Percentiles rank a stretch among this genome's conserved stretches.
These are phyloP conservation scores for Gadus chalcogrammus DNA, from an alignment of 2,113 vertebrate species.

Conservation along the genomic window DNA sequence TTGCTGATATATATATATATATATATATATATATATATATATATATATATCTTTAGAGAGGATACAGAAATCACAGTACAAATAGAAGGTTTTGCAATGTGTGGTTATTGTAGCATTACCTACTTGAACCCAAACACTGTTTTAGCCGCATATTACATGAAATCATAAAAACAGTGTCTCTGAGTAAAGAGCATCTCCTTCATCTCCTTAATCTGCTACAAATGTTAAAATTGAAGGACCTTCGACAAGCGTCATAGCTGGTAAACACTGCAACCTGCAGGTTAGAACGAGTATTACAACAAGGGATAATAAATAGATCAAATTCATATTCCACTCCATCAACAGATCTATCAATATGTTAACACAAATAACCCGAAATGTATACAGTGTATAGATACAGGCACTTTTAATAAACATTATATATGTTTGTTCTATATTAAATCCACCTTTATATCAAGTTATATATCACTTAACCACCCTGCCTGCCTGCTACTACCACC, in stretches of 20 bases:
- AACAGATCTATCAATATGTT: not conserved
- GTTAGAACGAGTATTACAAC: conserved; percentile 18
- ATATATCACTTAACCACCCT: not conserved
- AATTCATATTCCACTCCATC: too few species aligned
- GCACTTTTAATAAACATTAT: not conserved
- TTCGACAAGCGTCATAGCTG: not conserved
- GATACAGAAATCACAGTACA: too few species aligned
- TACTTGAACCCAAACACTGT: too few species aligned
- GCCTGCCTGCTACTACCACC: not conserved
- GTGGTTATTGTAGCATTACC: not conserved
- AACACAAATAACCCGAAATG: not conserved
- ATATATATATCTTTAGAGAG: too few species aligned
- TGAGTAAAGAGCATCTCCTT: not conserved
- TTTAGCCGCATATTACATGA: too few species aligned
- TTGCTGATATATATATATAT: too few species aligned
- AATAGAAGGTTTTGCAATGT: not conserved
- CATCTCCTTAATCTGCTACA: not conserved
- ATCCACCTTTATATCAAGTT: conserved; percentile 4
- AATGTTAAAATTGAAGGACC: not conserved
- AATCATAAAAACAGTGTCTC: too few species aligned
- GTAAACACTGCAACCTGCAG: conserved; percentile 56
- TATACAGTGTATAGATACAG: too few species aligned
- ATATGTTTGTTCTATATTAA: not conserved
- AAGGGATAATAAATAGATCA: too few species aligned
- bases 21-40: too few species aligned